Evolutionary conservation across 2,797 vertebrate species (phyloP).

Genomic region (Astyanax mexicanus): DNA sequence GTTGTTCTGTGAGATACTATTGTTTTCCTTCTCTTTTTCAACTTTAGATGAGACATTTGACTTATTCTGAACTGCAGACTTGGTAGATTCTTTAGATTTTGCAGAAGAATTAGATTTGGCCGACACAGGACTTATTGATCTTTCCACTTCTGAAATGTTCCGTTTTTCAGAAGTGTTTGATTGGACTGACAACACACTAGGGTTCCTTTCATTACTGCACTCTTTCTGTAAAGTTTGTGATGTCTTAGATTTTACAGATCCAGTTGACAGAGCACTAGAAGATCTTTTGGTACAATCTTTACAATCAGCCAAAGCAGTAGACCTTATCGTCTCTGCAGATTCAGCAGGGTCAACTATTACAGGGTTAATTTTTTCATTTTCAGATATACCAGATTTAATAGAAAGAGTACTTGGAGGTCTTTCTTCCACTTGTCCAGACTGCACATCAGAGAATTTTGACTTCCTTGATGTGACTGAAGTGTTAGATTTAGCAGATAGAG

Average conservation of each 20-base stretch:
- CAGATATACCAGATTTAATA: conserved; percentile 45
- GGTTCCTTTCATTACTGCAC: not conserved
- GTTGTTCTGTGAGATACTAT: conserved; percentile 27
- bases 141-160: not conserved
- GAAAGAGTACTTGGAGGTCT: conserved; percentile 55
- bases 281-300: conserved; percentile 12
- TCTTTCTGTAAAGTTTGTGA: not conserved
- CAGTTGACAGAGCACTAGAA: conserved; percentile 16
- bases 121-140: not conserved
- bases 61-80: conserved; percentile 7
- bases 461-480: conserved; percentile 42
- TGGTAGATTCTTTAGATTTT: not conserved
- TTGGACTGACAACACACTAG: conserved; percentile 10
- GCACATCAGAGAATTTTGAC: conserved; percentile 48
- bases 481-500: conserved; percentile 51
- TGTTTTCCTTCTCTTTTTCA: conserved; percentile 15
- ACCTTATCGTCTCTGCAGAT: too few relatives aligned
- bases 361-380: conserved; percentile 8
- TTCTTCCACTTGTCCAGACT: conserved; percentile 8
- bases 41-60: conserved; percentile 54
- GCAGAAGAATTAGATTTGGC: conserved; percentile 3
- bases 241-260: conserved; percentile 23
- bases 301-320: conserved; percentile 11
- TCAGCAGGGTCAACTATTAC: too few relatives aligned
- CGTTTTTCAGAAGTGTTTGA: conserved; percentile 35